These are phyloP conservation scores for Sebastolobus altivelis DNA, from an alignment of 2,797 vertebrate genomes.

Conservation along the genomic window DNA sequence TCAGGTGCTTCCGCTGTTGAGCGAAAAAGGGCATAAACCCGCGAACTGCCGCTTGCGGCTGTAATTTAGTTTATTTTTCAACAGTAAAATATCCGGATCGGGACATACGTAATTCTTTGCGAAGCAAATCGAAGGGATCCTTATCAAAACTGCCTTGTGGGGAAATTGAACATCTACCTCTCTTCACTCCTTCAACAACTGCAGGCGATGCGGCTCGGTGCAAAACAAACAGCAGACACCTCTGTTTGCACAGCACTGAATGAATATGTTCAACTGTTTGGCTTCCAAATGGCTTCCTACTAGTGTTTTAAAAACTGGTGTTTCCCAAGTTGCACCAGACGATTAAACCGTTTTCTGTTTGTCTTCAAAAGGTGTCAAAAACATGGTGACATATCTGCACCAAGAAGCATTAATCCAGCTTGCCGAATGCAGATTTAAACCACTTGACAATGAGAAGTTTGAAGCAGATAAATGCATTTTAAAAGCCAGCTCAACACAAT, in stretches of 20 bases:
- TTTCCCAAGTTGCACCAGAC: neutral
- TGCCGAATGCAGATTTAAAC: neutral
- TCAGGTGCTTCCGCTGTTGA: no score
- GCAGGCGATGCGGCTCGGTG: neutral
- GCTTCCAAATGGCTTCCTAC: no score
- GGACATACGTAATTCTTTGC: neutral
- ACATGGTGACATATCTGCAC: neutral
- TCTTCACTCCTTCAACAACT: neutral
- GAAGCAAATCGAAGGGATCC: neutral
- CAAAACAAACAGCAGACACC: conserved; percentile 26
- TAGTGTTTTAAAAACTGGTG: neutral
- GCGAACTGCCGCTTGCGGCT: no score
- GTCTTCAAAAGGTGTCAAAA: neutral
- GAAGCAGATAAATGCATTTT: neutral
- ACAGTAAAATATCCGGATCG: neutral
- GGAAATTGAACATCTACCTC: neutral
- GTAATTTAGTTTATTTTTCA: neutral
- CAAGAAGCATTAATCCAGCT: neutral
- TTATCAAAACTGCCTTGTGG: neutral
- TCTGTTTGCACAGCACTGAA: conserved; percentile 16
- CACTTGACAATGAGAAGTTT: neutral
- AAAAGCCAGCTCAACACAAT: neutral
- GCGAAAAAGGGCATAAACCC: no score
- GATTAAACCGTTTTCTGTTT: neutral
- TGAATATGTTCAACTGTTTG: neutral